A percentile compares a stretch with the other conserved stretches of the same genome.
Conservation (phyloP, 2,113 vertebrate genomes). For the Sula dactylatra region DNA sequence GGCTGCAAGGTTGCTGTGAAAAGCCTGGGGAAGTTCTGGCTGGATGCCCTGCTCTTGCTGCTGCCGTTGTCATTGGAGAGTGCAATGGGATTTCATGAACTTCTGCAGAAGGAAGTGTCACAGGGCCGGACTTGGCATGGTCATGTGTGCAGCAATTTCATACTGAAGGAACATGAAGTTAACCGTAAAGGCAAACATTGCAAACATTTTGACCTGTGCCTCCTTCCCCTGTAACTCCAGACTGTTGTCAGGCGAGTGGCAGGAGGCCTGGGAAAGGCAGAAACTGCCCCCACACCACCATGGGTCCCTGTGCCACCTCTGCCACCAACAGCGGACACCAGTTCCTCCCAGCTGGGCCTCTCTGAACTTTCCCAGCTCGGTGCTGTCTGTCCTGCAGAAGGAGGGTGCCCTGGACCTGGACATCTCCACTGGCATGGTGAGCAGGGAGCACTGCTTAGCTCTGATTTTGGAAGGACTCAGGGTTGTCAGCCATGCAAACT, state of each 20-base stretch:
- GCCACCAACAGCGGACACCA: conserved; percentile 34
- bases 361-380: conserved; percentile 21
- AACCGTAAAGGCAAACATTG: conserved; percentile 19
- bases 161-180: background rate
- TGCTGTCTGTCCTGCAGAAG: conserved; percentile 62
- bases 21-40: background rate
- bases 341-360: conserved; percentile 59
- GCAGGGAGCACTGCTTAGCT: background rate
- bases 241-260: background rate
- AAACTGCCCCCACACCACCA: background rate
- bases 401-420: conserved; percentile 44
- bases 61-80: background rate
- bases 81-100: background rate
- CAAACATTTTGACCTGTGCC: background rate
- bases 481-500: too few species aligned
- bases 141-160: fast-evolving
- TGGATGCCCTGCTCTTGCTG: background rate
- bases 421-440: conserved; percentile 55
- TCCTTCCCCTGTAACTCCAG: conserved; percentile 1
- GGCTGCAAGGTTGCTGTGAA: background rate
- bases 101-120: background rate
- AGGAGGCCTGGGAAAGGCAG: conserved; percentile 50
- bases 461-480: fast-evolving
- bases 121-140: background rate
- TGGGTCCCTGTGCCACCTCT: background rate